phyloP scores from a whole-genome alignment of 2,888 invertebrate genomes.

The Melanotus villosus region DNA sequence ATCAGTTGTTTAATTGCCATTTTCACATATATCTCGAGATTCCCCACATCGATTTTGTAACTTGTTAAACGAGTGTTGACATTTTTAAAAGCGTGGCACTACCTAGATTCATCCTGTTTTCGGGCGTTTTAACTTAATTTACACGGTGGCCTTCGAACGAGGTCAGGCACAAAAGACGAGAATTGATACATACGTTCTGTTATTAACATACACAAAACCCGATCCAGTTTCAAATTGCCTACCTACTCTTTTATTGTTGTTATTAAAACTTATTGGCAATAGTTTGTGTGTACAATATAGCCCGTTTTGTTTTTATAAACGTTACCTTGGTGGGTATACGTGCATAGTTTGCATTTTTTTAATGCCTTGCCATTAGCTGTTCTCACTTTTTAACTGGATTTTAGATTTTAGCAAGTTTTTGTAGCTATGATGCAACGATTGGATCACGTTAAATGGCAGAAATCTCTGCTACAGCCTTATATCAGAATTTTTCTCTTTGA shows the following conservation, averaged over 20 bases:
- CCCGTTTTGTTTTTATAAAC: not conserved
- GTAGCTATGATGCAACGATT: no score
- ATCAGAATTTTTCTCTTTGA: no score
- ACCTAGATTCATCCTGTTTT: constrained; percentile 20
- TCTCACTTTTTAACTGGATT: no score
- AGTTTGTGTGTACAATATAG: not conserved
- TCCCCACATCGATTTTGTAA: constrained; percentile 16
- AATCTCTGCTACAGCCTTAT: no score
- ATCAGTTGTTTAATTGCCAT: constrained; percentile 10
- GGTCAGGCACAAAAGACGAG: constrained; percentile 26
- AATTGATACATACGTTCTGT: not conserved
- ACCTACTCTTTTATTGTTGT: not conserved
- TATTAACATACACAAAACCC: not conserved
- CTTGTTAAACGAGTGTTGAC: constrained; percentile 27
- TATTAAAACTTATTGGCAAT: not conserved
- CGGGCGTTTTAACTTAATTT: constrained; percentile 20
- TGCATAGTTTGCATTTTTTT: no score
- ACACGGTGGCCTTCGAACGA: constrained; percentile 33
- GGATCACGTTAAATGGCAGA: no score
- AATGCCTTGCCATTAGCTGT: no score
- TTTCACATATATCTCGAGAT: constrained; percentile 13
- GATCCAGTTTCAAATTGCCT: not conserved
- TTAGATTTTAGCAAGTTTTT: no score
- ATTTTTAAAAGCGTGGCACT: constrained; percentile 22
- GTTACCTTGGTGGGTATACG: no score